Conservation (phyloP, 2,113 vertebrate species). For the Rattus rattus region DNA sequence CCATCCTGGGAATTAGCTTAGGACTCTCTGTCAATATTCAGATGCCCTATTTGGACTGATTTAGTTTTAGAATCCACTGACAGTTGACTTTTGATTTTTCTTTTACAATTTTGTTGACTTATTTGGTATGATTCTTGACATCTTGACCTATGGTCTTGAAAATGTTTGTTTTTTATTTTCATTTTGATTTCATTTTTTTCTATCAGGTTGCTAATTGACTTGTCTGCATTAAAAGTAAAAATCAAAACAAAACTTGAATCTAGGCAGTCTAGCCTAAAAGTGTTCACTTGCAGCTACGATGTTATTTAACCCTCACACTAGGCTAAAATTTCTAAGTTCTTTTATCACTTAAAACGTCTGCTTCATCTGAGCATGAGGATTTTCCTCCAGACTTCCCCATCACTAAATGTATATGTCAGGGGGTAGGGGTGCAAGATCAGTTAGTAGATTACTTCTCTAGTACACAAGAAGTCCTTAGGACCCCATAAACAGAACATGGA, state of each 20-base stretch:
- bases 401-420: not conserved
- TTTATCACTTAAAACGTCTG: not conserved
- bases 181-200: not conserved
- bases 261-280: not conserved
- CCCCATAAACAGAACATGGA: not conserved
- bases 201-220: not conserved
- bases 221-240: not conserved
- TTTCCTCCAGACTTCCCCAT: not conserved
- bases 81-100: not conserved
- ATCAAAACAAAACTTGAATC: not conserved
- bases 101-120: not conserved
- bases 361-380: not conserved
- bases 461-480: not conserved
- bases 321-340: conserved; percentile 11
- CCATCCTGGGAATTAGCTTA: not conserved
- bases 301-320: not conserved
- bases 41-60: not conserved
- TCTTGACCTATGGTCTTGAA: not conserved
- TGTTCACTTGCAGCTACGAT: not conserved
- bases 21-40: not conserved
- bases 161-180: not conserved
- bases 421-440: not conserved
- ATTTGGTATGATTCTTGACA: not conserved
- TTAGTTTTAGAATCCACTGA: not conserved
- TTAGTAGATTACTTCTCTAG: not conserved